Evolutionary conservation across 2,888 invertebrate species (phyloP), one percentile per base, ranked within the genome.

Genomic region (Branchipolynoe longqiensis): DNA sequence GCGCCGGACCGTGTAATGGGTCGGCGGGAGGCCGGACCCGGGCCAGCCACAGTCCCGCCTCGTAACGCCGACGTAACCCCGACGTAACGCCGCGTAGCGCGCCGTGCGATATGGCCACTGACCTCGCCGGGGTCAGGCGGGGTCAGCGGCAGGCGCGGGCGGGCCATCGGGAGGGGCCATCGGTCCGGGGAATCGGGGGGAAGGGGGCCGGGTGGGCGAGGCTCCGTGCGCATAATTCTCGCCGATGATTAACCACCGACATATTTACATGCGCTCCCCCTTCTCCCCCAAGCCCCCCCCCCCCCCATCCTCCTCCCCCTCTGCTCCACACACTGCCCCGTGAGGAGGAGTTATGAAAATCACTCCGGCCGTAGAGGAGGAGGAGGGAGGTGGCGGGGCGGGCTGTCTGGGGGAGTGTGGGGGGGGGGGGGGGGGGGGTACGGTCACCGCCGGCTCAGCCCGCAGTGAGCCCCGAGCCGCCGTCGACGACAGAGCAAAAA

Each of bases 271-370:
- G 78, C n/a, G n/a, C n/a, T n/a, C n/a, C n/a, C n/a, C n/a, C n/a
- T n/a, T n/a, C n/a, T n/a, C n/a, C n/a, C n/a, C n/a, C n/a, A n/a
- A n/a, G n/a, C n/a, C n/a, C n/a, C n/a, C n/a, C n/a, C n/a, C n/a
- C n/a, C n/a, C n/a, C n/a, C n/a, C n/a, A n/a, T n/a, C n/a, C n/a
- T n/a, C n/a, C n/a, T n/a, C n/a, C n/a, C n/a, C n/a, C n/a, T n/a
- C n/a, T n/a, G n/a, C n/a, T n/a, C n/a, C n/a, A n/a, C n/a, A n/a
- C n/a, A n/a, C n/a, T n/a, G n/a, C 62, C n/a, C 78, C 25, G 14
- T 31, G 78, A 78, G 78, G 78, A 48, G 78, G 78, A 78, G 78
- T 78, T 78, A 78, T 78, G 78, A 78, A 78, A 78, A 78, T 41
- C 78, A 78, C 54, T 48, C 38, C 73, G 28, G 28, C 8, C 18